Percentiles rank a stretch among this genome's conserved stretches.
Conservation (phyloP, 2,797 vertebrate genomes). For the Crax fasciolata region DNA sequence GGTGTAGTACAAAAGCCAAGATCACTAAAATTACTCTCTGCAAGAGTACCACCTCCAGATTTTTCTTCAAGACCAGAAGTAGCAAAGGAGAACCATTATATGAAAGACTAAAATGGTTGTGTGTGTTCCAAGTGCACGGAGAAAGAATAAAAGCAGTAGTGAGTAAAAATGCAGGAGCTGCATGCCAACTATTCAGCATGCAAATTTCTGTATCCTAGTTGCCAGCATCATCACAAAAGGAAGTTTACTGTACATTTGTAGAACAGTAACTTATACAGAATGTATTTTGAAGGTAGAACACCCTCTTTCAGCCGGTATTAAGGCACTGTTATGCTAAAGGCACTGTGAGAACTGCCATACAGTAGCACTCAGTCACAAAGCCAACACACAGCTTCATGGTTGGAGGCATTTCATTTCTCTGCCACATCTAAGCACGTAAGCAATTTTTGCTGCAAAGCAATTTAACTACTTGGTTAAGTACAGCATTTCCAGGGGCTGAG, state of each 20-base stretch:
- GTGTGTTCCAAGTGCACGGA: slow-evolving; percentile 11
- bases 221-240: not conserved
- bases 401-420: not conserved
- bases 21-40: slow-evolving; percentile 43
- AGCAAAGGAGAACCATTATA: slow-evolving; percentile 44
- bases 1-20: not conserved
- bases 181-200: not conserved
- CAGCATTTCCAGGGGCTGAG: not conserved
- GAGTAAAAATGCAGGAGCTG: not conserved
- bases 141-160: slow-evolving; percentile 16
- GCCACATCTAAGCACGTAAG: not conserved
- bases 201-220: not conserved
- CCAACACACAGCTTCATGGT: not conserved
- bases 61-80: slow-evolving; percentile 39
- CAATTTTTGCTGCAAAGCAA: not conserved
- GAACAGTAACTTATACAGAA: not conserved
- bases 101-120: slow-evolving; percentile 10
- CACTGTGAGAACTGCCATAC: not conserved
- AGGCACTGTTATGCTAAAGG: not conserved
- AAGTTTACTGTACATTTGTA: not conserved
- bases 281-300: not conserved
- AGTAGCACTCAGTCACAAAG: not conserved
- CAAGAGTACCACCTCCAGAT: slow-evolving; percentile 55
- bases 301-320: not conserved
- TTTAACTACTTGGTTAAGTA: not conserved